Evolutionary conservation across 2,888 invertebrate species (phyloP), one percentile per base, ranked within the genome.

Genomic region (Caenorhabditis sinica): DNA sequence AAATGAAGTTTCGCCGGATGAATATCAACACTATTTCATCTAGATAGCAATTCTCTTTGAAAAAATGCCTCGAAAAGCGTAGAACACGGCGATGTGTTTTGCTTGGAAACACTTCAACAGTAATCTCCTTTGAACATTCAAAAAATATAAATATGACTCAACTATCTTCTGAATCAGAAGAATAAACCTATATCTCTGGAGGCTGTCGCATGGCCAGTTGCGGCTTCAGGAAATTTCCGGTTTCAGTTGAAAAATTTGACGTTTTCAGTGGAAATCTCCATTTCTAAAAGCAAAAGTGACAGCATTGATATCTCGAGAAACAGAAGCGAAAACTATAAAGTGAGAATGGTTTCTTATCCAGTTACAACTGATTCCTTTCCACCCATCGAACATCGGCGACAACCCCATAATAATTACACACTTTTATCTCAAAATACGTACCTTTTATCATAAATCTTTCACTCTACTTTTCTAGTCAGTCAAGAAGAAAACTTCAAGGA

Each of bases 291-390:
- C 20, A 15, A 20, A 23, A 68, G 53, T 20, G n/a, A 28, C 5
- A n/a, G 30, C 65, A 45, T 49, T 49, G 40, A 63, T 28, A 65
- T 65, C 65, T 65, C 45, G 45, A 49, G 28, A 30, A 63, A 40
- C 20, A 36, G 23, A 56, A 25, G 56, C n/a, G 40, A 66, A 28
- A 71, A 23, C 30, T n/a, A 72, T 43, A 28, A 60, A 25, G n/a
- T 43, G 63, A 40, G 36, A 63, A 63, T 63, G 63, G 40, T 63
- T 63, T 56, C 40, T 43, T 28, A 23, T 17, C 33, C 43, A 61
- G 40, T 74, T 74, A 74, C 74, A 74, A 45, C 74, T 74, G 49
- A 75, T 36, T 56, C 66, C 43, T 49, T 45, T 36, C 53, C 71
- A 58, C 74, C 40, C 51, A 36, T 65, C 30, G n/a, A 65, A 45